phyloP scores from a whole-genome alignment of 2,113 vertebrate genomes.

The Pardalotus punctatus region DNA sequence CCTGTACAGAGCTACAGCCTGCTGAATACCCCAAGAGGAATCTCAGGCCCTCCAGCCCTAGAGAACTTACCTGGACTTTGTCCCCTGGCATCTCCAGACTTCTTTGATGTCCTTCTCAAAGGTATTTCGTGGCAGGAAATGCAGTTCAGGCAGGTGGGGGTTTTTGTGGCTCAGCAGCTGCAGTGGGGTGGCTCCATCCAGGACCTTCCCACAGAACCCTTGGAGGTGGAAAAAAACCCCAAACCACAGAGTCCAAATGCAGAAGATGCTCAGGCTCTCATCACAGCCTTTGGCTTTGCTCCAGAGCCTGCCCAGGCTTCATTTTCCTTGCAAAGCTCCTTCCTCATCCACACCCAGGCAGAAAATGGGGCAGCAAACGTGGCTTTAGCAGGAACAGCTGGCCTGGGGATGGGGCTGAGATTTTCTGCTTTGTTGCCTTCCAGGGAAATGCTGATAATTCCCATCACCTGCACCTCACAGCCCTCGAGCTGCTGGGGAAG shows the following conservation, averaged over 20 bases:
- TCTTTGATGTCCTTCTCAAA: neutral
- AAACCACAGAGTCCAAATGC: neutral
- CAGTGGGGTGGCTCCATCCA: accelerated
- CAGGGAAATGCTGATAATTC: neutral
- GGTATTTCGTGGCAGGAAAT: neutral
- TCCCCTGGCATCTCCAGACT: neutral
- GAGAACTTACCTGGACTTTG: neutral
- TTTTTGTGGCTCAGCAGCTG: neutral
- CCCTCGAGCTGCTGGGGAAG: accelerated
- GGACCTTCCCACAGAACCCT: accelerated
- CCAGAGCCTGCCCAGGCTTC: neutral
- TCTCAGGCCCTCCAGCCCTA: neutral
- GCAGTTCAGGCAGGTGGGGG: accelerated
- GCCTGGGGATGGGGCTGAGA: neutral
- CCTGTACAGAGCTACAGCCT: neutral
- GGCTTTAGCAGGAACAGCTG: neutral
- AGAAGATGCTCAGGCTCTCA: neutral
- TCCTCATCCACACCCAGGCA: neutral
- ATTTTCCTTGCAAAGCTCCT: neutral
- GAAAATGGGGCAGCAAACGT: neutral
- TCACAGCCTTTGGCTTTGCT: neutral
- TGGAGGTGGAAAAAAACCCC: neutral
- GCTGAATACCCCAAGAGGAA: neutral
- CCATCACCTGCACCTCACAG: neutral
- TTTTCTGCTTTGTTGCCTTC: neutral